These are phyloP conservation scores for Axea sp. DNA, from an alignment of 2,888 invertebrate genomes.

Conservation along the genomic window DNA sequence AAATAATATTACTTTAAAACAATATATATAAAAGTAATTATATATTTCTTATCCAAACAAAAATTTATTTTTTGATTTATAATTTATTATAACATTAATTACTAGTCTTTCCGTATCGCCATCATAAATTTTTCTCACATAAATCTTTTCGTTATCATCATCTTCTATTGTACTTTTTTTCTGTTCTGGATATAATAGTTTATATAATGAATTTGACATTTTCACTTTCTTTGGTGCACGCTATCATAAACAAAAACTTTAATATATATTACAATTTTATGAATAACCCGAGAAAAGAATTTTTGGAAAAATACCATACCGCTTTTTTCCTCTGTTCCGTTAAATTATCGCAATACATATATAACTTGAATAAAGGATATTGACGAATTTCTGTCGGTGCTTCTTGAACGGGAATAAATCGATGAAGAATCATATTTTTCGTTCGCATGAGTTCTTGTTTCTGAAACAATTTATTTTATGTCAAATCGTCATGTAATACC, in stretches of 20 bases:
- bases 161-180: slow-evolving; percentile 52
- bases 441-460: slow-evolving; percentile 85
- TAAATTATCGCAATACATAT: slow-evolving; percentile 71
- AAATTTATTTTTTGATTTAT: too few relatives aligned
- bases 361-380: slow-evolving; percentile 83
- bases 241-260: slow-evolving; percentile 12
- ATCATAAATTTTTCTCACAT: slow-evolving; percentile 65
- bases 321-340: slow-evolving; percentile 68
- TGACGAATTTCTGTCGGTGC: slow-evolving; percentile 84
- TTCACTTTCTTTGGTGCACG: slow-evolving; percentile 62
- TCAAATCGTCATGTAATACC: background rate
- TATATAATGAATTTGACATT: slow-evolving; percentile 66
- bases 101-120: slow-evolving; percentile 35
- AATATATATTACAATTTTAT: background rate
- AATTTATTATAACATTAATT: slow-evolving; percentile 9
- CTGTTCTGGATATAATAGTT: slow-evolving; percentile 67
- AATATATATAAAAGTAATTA: too few relatives aligned
- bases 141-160: slow-evolving; percentile 67
- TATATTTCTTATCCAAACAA: too few relatives aligned
- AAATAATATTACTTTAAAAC: too few relatives aligned
- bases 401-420: slow-evolving; percentile 84
- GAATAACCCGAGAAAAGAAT: too few relatives aligned
- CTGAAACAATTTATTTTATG: slow-evolving; percentile 73
- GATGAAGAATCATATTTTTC: slow-evolving; percentile 84
- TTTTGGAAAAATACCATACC: slow-evolving; percentile 61